Conservation (phyloP, 1,140 invertebrate species). For the Drosophila bifasciata region DNA sequence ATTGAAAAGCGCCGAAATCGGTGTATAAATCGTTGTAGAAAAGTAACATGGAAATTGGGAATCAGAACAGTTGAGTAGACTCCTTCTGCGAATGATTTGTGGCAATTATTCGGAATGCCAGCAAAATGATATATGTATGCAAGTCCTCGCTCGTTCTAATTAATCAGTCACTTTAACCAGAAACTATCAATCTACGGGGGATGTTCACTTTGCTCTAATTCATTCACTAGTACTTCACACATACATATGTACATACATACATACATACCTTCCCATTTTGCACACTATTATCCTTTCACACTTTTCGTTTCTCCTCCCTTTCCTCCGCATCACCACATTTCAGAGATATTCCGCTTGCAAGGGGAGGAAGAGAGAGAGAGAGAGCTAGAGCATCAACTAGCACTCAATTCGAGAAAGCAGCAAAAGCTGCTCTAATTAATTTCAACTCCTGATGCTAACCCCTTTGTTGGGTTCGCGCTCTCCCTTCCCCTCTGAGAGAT, state of each 20-base stretch:
- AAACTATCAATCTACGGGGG: neutral
- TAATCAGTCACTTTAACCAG: slow-evolving; percentile 21
- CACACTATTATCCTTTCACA: slow-evolving; percentile 35
- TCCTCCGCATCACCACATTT: neutral
- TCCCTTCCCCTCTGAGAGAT: neutral
- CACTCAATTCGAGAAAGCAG: slow-evolving; percentile 22
- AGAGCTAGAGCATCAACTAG: slow-evolving; percentile 9
- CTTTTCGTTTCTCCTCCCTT: neutral
- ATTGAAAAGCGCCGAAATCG: no score
- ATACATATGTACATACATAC: slow-evolving; percentile 7
- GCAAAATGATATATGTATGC: neutral
- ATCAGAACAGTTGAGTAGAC: no score
- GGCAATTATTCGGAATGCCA: no score
- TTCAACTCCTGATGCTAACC: slow-evolving; percentile 28
- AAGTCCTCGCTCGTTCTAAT: neutral
- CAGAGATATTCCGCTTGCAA: slow-evolving; percentile 7
- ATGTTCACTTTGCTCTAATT: slow-evolving; percentile 35
- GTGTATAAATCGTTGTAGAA: no score
- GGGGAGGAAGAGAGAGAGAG: neutral
- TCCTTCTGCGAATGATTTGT: no score
- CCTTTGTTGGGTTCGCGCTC: slow-evolving; percentile 12
- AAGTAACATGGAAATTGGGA: no score
- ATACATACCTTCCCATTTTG: neutral
- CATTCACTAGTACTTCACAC: slow-evolving; percentile 21
- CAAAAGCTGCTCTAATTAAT: slow-evolving; percentile 41